Evolutionary conservation across 2,797 vertebrate genomes (phyloP).

Genomic region (Mallotus villosus): DNA sequence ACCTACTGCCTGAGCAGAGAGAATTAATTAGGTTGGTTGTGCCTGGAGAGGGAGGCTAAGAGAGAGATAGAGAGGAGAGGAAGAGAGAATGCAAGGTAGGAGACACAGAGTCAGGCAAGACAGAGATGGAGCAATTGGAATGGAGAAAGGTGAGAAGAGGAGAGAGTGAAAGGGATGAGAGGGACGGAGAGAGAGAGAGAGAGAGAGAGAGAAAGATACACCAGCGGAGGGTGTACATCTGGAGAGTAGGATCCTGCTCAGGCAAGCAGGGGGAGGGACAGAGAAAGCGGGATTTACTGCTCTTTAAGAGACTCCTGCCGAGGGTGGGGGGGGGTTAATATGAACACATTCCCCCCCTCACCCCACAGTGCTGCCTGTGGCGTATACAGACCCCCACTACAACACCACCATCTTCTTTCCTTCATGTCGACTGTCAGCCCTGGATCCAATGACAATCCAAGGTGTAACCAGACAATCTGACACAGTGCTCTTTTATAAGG

Average conservation of each 20-base stretch:
- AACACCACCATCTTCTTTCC: neutral
- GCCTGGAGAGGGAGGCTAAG: constrained; percentile 5
- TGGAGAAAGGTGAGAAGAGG: constrained; percentile 35
- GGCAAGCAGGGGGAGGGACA: constrained; percentile 10
- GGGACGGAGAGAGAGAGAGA: neutral
- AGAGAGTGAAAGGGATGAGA: constrained; percentile 1
- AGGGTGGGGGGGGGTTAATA: too few species aligned
- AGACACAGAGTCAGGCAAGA: constrained; percentile 1
- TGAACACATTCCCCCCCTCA: too few species aligned
- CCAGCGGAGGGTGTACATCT: constrained; percentile 23
- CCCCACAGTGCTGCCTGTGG: neutral
- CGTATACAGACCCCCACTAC: neutral
- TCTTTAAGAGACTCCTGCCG: neutral
- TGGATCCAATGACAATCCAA: constrained; percentile 12
- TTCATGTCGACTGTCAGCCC: neutral
- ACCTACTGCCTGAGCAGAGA: constrained; percentile 31
- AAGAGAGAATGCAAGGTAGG: neutral
- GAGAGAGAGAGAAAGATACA: neutral
- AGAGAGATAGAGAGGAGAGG: constrained; percentile 1
- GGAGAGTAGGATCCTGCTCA: constrained; percentile 37
- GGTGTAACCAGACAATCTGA: constrained; percentile 5
- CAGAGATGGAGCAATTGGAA: neutral
- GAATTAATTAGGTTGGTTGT: constrained; percentile 46
- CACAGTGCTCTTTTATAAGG: neutral
- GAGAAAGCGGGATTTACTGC: constrained; percentile 13